Percentiles rank a stretch among this genome's conserved stretches.
phyloP scores from a whole-genome alignment of 37 sponge, comb jelly and placozoan genomes.

The Chondrilla cf. caribensis region DNA sequence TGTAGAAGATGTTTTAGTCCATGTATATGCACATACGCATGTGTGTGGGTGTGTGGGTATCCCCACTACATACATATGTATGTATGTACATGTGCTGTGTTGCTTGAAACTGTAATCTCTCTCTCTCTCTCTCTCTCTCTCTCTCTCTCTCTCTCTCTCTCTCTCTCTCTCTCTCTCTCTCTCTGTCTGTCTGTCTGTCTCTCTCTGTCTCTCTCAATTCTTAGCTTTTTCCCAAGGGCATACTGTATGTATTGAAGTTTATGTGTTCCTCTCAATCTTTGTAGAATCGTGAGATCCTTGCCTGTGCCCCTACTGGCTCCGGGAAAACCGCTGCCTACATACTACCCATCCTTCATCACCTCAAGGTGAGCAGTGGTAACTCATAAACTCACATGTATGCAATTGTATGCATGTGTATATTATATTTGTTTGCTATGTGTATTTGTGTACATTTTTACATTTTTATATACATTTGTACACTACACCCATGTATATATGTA shows the following conservation, averaged over 20 bases:
- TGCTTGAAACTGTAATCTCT: background rate
- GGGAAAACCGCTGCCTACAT: constrained; percentile 94
- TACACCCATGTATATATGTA: background rate
- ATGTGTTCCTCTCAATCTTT: background rate
- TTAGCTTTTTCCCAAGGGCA: background rate
- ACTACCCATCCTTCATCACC: constrained; percentile 75
- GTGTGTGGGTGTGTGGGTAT: background rate
- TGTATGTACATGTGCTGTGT: background rate
- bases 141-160: background rate
- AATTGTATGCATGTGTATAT: background rate
- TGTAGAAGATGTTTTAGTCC: too few species aligned
- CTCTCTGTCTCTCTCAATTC: background rate
- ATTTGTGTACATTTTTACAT: background rate
- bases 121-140: background rate
- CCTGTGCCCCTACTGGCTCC: constrained; percentile 94
- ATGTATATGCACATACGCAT: background rate
- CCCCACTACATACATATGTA: background rate
- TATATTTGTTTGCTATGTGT: too few species aligned
- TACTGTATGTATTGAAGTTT: background rate
- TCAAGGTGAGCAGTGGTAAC: constrained; percentile 85
- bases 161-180: background rate
- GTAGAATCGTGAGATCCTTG: constrained; percentile 82
- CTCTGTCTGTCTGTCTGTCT: background rate
- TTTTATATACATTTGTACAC: background rate
- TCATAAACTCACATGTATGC: background rate